phyloP scores from a whole-genome alignment of 2,888 invertebrate species.

The Drosophila macrospina region DNA sequence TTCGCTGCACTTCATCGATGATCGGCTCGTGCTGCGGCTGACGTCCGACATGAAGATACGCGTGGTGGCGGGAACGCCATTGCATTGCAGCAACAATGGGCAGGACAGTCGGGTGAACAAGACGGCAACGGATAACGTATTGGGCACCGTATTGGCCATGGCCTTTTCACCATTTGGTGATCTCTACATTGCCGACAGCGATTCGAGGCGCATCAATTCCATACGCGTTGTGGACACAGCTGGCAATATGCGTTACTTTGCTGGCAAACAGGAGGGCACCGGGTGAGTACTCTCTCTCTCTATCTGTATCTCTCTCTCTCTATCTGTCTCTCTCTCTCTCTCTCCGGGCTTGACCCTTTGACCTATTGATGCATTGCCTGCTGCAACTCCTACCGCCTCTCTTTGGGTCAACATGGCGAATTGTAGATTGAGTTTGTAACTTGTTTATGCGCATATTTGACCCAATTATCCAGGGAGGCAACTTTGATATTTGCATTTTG shows the following conservation, averaged over 20 bases:
- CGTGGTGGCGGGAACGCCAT: constrained; percentile 97
- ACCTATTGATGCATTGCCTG: constrained; percentile 11
- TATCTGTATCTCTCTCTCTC: not conserved
- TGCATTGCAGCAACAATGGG: constrained; percentile 90
- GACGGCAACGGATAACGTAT: constrained; percentile 88
- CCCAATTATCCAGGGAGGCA: constrained; percentile 65
- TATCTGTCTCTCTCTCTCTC: no score
- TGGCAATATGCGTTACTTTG: constrained; percentile 95
- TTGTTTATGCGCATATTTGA: constrained; percentile 78
- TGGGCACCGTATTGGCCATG: constrained; percentile 95
- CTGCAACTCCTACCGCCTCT: not conserved
- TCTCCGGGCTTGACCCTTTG: not conserved
- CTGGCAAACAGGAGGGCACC: constrained; percentile 90
- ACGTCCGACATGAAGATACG: constrained; percentile 96
- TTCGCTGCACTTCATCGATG: constrained; percentile 97
- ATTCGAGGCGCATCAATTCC: constrained; percentile 93
- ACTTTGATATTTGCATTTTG: constrained; percentile 68
- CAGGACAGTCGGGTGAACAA: constrained; percentile 87
- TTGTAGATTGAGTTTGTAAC: constrained; percentile 32
- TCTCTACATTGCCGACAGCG: constrained; percentile 96
- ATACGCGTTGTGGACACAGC: constrained; percentile 95
- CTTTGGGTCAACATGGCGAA: constrained; percentile 12
- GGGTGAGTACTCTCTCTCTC: constrained; percentile 79
- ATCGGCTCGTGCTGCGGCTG: constrained; percentile 95
- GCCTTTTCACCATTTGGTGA: constrained; percentile 96